Evolutionary conservation across 2,888 invertebrate species (phyloP), one percentile per base, ranked within the genome.

Genomic region (Hofmannophila pseudospretella): DNA sequence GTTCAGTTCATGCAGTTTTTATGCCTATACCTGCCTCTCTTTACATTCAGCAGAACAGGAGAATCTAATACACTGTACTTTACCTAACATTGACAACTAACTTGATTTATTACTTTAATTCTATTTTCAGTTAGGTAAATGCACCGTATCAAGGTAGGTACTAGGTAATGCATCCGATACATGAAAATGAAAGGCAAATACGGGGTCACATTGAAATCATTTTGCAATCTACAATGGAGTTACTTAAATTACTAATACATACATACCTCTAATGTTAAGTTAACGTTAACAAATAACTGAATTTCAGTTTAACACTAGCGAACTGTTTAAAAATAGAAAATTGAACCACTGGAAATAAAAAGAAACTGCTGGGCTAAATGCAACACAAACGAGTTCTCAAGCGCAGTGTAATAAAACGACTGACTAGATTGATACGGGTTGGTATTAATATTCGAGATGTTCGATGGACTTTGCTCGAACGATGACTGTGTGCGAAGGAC

Each of bases 141-240:
- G n/a, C n/a, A n/a, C n/a, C n/a, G n/a, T n/a, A n/a, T n/a, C n/a
- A n/a, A n/a, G n/a, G n/a, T n/a, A n/a, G n/a, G n/a, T n/a, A n/a
- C n/a, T n/a, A n/a, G n/a, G n/a, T n/a, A n/a, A n/a, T n/a, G n/a
- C n/a, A n/a, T n/a, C n/a, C n/a, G n/a, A n/a, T n/a, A n/a, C n/a
- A n/a, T n/a, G n/a, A n/a, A n/a, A n/a, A n/a, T n/a, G n/a, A n/a
- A n/a, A n/a, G n/a, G n/a, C n/a, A n/a, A n/a, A n/a, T n/a, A n/a
- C n/a, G 33, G 37, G 47, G 44, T 47, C 47, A 47, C 44, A 45
- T 47, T 44, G 41, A 47, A 36, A 33, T 32, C 31, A 33, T 47
- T 47, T 47, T 39, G 34, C 42, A 47, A 47, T 32, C 22, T 27
- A 30, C n/a, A 26, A 4, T 20, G 7, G 5, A 20, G 20, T 19